Evolutionary conservation across 92 coral and sea anemone species (phyloP).

Genomic region (Isaurus tuberculatus): DNA sequence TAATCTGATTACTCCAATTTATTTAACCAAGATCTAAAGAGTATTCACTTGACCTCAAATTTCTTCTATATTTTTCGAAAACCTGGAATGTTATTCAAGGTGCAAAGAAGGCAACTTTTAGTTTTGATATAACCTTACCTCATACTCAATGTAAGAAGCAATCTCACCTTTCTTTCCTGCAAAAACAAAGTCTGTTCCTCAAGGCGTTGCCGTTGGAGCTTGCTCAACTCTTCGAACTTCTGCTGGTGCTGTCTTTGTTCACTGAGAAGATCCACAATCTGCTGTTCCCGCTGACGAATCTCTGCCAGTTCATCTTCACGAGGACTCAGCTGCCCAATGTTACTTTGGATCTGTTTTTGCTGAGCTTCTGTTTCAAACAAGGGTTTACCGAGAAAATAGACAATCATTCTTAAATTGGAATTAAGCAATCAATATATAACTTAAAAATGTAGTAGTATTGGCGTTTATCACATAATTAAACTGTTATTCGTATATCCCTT

Average conservation of each 20-base stretch:
- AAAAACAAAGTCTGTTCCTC: conserved; percentile 79
- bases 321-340: conserved; percentile 73
- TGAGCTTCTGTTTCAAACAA: conserved; percentile 65
- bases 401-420: background rate
- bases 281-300: conserved; percentile 77
- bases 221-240: conserved; percentile 69
- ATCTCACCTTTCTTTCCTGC: conserved; percentile 78
- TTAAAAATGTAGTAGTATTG: no score
- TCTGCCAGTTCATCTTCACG: conserved; percentile 76
- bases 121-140: background rate
- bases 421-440: no score
- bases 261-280: conserved; percentile 73
- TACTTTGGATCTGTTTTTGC: conserved; percentile 76
- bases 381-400: background rate
- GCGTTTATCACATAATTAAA: no score
- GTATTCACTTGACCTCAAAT: no score
- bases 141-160: background rate
- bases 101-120: background rate
- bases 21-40: no score
- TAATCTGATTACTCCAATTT: no score
- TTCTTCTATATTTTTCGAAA: no score
- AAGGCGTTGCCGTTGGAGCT: conserved; percentile 70
- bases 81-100: background rate
- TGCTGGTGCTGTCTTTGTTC: conserved; percentile 78
- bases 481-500: no score